Conservation (phyloP, 2,797 vertebrate species). For the Naso thynnoides region DNA sequence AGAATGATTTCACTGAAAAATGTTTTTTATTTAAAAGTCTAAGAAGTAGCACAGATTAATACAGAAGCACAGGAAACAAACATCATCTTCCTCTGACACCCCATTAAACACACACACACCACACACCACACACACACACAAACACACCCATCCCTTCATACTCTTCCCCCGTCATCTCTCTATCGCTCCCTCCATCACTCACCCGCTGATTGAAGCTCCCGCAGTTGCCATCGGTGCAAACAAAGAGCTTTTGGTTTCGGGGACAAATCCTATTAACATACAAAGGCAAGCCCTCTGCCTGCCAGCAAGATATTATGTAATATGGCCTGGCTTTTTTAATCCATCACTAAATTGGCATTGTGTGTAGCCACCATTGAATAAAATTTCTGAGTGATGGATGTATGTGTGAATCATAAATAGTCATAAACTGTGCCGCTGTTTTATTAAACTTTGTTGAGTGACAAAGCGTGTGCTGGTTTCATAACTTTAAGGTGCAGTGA, state of each 20-base stretch:
- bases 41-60: neutral
- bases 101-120: neutral
- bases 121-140: constrained; percentile 5
- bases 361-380: constrained; percentile 46
- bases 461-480: constrained; percentile 6
- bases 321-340: constrained; percentile 36
- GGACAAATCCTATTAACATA: constrained; percentile 76
- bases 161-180: constrained; percentile 29
- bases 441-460: constrained; percentile 41
- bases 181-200: constrained; percentile 59
- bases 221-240: constrained; percentile 55
- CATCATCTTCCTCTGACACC: neutral
- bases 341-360: constrained; percentile 45
- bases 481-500: constrained; percentile 4
- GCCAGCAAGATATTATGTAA: constrained; percentile 62
- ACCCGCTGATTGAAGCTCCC: constrained; percentile 62
- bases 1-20: constrained; percentile 12
- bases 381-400: constrained; percentile 52
- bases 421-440: constrained; percentile 24
- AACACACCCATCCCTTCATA: neutral
- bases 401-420: constrained; percentile 41
- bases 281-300: constrained; percentile 58
- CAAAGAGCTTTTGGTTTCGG: constrained; percentile 64
- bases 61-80: constrained; percentile 12
- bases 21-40: neutral